Evolutionary conservation across 2,888 invertebrate species (phyloP).

Genomic region (Agriopis leucophaearia): DNA sequence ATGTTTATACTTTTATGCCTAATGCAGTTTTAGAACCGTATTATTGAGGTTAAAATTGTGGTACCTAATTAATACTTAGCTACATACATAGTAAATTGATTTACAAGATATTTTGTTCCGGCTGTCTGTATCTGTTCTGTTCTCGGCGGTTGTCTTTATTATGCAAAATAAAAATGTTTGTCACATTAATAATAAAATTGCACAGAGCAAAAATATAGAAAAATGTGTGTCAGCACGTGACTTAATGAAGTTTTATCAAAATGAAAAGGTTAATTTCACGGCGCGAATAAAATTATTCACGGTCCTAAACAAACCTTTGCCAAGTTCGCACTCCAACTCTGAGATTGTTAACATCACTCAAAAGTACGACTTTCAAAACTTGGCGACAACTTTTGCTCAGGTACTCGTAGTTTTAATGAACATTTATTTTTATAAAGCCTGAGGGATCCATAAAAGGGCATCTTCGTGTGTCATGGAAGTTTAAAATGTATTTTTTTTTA

Average conservation of each 20-base stretch:
- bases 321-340: neutral
- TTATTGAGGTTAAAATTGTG: neutral
- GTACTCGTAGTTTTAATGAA: neutral
- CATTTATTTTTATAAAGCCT: constrained; percentile 19
- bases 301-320: constrained; percentile 16
- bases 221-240: constrained; percentile 17
- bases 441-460: constrained; percentile 22
- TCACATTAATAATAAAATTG: constrained; percentile 4
- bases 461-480: constrained; percentile 16
- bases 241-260: constrained; percentile 23
- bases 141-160: constrained; percentile 3
- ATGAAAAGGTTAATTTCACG: constrained; percentile 24
- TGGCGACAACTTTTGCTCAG: constrained; percentile 3
- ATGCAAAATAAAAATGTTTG: constrained; percentile 2
- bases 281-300: constrained; percentile 20
- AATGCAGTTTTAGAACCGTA: neutral
- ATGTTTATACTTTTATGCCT: no score
- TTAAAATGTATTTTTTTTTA: neutral
- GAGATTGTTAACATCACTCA: constrained; percentile 17
- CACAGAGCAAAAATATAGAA: constrained; percentile 10
- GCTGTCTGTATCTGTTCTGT: no score
- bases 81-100: neutral
- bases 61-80: neutral
- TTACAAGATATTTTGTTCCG: neutral
- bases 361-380: constrained; percentile 13